These are phyloP conservation scores for Halocynthia aurantium DNA, from an alignment of 23 tunicate species.

Conservation along the genomic window DNA sequence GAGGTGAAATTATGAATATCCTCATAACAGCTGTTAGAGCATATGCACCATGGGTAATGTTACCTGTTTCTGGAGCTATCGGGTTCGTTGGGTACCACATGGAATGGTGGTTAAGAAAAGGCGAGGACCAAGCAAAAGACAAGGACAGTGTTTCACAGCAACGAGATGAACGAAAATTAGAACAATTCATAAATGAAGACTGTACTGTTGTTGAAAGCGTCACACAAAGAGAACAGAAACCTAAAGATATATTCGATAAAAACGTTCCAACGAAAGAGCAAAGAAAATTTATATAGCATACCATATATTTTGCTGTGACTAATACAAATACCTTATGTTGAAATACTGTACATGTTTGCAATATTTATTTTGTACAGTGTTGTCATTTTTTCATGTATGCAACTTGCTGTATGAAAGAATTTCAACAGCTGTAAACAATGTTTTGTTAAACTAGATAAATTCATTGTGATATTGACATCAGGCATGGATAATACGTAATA, in stretches of 20 bases:
- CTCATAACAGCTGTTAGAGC: conserved; percentile 32
- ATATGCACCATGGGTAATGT: conserved; percentile 74
- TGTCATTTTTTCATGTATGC: too few species aligned
- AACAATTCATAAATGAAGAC: conserved; percentile 29
- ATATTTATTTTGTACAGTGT: too few species aligned
- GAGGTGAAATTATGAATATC: conserved; percentile 8
- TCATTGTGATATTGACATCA: too few species aligned
- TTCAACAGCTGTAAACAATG: too few species aligned
- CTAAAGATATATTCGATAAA: conserved; percentile 25
- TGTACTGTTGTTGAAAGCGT: conserved; percentile 22
- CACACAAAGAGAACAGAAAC: conserved; percentile 10
- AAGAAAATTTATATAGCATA: conserved; percentile 6
- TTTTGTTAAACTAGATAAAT: too few species aligned
- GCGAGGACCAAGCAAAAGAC: conserved; percentile 73
- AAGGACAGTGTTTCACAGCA: conserved; percentile 35
- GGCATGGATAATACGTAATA: too few species aligned
- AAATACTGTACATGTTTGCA: too few species aligned
- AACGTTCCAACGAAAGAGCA: conserved; percentile 17
- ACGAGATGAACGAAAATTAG: conserved; percentile 48
- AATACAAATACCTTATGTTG: too few species aligned
- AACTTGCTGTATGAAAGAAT: too few species aligned
- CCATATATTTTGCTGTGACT: background rate
- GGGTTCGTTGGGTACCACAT: conserved; percentile 71
- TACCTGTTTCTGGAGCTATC: conserved; percentile 53
- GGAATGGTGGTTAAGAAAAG: conserved; percentile 78